These are phyloP conservation scores for Dicaeum eximium DNA, from an alignment of 2,113 vertebrate genomes.

Conservation along the genomic window DNA sequence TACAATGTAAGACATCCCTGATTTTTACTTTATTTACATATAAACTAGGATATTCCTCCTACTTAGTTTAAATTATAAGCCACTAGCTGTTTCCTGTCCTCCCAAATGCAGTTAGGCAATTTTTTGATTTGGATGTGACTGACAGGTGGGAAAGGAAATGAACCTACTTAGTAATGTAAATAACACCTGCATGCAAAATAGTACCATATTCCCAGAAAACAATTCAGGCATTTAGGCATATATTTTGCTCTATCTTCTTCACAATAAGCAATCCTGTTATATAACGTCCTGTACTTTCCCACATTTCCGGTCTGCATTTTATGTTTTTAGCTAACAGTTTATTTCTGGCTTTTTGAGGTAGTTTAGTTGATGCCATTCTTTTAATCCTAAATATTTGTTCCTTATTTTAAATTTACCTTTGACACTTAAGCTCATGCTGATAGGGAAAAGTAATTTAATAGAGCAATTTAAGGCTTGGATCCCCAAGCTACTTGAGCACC, in stretches of 20 bases:
- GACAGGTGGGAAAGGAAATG: not conserved
- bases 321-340: not conserved
- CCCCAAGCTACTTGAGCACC: not conserved
- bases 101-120: not conserved
- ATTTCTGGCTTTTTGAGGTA: not conserved
- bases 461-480: not conserved
- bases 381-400: not conserved
- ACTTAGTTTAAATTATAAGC: not conserved
- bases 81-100: not conserved
- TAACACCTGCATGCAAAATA: not conserved
- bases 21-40: not conserved
- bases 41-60: not conserved
- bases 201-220: not conserved
- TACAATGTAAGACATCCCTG: not conserved
- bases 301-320: not conserved
- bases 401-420: not conserved
- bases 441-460: not conserved
- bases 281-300: not conserved
- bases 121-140: not conserved
- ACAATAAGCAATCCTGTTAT: not conserved
- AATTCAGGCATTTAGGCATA: not conserved
- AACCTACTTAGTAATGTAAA: not conserved
- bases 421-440: not conserved
- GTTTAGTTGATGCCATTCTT: not conserved
- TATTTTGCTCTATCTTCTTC: not conserved